Conservation (phyloP, 1,140 invertebrate species). For the Venturia canescens region DNA sequence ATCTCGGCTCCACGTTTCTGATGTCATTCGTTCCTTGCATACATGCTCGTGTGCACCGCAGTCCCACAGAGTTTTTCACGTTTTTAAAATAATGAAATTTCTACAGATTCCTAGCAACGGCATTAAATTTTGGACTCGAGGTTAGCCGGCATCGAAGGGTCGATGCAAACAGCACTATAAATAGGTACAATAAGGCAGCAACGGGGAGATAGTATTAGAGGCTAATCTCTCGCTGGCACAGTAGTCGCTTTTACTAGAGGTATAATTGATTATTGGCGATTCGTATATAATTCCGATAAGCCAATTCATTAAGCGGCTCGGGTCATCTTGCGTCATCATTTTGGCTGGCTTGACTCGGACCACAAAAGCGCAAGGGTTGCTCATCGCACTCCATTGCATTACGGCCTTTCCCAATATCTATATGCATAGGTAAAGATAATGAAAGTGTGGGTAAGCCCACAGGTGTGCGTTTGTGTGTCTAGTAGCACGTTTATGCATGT, state of each 20-base stretch:
- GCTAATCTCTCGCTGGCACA: constrained; percentile 31
- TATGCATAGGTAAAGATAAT: not conserved
- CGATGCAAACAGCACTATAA: too few species aligned
- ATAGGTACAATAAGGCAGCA: not conserved
- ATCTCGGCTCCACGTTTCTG: too few species aligned
- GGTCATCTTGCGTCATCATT: constrained; percentile 53
- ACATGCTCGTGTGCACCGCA: too few species aligned
- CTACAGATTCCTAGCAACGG: too few species aligned
- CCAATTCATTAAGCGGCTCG: constrained; percentile 53
- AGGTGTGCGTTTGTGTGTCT: not conserved
- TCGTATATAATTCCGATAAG: constrained; percentile 62
- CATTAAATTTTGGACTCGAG: too few species aligned
- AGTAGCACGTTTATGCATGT: not conserved
- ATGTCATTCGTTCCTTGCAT: too few species aligned
- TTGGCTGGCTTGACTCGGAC: constrained; percentile 28
- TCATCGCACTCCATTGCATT: constrained; percentile 15
- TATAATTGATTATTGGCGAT: constrained; percentile 67
- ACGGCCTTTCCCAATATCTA: not conserved
- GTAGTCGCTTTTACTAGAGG: constrained; percentile 29
- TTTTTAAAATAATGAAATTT: too few species aligned
- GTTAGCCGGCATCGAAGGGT: too few species aligned
- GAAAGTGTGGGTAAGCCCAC: not conserved
- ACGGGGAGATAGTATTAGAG: not conserved
- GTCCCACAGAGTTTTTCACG: too few species aligned
- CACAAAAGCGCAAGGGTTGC: not conserved